Conservation (phyloP, 1,140 invertebrate genomes). For the Microvelia longipes region DNA sequence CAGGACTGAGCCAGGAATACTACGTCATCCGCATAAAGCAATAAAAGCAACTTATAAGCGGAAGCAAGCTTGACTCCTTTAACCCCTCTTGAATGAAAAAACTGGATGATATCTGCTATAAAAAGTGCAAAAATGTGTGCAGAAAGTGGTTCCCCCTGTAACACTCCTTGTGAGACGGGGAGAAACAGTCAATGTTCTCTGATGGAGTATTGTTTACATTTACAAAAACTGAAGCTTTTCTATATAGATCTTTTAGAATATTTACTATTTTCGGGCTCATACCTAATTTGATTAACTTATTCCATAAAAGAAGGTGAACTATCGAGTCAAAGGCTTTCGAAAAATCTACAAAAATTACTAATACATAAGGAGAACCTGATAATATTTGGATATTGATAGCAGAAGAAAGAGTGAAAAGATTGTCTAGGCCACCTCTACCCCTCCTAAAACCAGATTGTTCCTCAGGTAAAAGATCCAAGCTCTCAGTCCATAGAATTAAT, state of each 20-base stretch:
- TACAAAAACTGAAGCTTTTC: not conserved
- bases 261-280: not conserved
- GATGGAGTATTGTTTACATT: not conserved
- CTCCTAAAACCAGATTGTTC: conserved; percentile 20
- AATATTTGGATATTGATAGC: not conserved
- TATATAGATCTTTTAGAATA: not conserved
- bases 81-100: not conserved
- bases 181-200: not conserved
- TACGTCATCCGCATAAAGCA: not conserved
- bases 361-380: not conserved
- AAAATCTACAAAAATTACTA: not conserved
- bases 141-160: not conserved
- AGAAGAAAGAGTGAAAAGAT: conserved; percentile 14
- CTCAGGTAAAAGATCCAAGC: conserved; percentile 15
- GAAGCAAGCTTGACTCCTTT: not conserved
- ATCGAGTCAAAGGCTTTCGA: not conserved
- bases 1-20: not conserved
- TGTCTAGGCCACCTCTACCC: conserved; percentile 15
- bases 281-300: not conserved
- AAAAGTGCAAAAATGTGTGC: not conserved
- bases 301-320: not conserved
- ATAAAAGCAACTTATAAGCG: not conserved
- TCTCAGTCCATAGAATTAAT: conserved; percentile 16
- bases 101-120: not conserved
- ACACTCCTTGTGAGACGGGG: not conserved